A percentile compares a stretch with the other conserved stretches of the same genome.
These are phyloP conservation scores for Strix occidentalis DNA, from an alignment of 2,797 vertebrate species.

Conservation along the genomic window DNA sequence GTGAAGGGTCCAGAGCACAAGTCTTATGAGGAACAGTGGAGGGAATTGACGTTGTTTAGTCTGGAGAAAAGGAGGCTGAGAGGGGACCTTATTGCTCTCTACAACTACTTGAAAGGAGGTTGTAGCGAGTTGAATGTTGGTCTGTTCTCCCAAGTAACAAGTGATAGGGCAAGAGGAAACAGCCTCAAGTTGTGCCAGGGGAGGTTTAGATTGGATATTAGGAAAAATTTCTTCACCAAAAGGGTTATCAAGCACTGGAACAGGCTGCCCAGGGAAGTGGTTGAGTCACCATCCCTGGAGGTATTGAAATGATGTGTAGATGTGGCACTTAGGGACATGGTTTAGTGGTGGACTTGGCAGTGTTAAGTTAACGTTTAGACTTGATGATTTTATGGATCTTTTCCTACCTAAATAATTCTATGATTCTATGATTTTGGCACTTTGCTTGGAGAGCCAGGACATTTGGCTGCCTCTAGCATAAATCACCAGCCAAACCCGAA, in stretches of 20 bases:
- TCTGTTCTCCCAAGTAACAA: not conserved
- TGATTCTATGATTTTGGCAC: not conserved
- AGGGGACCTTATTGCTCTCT: too few relatives aligned
- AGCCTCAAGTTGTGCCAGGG: not conserved
- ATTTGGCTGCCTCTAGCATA: not conserved
- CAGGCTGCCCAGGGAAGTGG: not conserved
- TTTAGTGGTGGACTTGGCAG: not conserved
- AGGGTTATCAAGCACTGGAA: not conserved
- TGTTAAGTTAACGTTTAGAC: not conserved
- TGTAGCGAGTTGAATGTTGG: not conserved
- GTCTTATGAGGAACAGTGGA: not conserved
- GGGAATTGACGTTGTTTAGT: not conserved
- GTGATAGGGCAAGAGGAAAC: not conserved
- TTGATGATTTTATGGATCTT: not conserved
- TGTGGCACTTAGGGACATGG: not conserved
- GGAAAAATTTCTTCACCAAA: not conserved
- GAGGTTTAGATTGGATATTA: not conserved
- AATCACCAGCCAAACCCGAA: not conserved
- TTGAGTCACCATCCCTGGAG: not conserved
- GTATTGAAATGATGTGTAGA: not conserved
- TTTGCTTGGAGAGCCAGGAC: not conserved
- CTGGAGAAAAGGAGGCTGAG: not conserved
- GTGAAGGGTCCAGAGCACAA: not conserved
- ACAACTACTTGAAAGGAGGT: not conserved
- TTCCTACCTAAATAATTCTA: not conserved